These are phyloP conservation scores for Oligia latruncula DNA, from an alignment of 2,888 invertebrate genomes.

Conservation along the genomic window DNA sequence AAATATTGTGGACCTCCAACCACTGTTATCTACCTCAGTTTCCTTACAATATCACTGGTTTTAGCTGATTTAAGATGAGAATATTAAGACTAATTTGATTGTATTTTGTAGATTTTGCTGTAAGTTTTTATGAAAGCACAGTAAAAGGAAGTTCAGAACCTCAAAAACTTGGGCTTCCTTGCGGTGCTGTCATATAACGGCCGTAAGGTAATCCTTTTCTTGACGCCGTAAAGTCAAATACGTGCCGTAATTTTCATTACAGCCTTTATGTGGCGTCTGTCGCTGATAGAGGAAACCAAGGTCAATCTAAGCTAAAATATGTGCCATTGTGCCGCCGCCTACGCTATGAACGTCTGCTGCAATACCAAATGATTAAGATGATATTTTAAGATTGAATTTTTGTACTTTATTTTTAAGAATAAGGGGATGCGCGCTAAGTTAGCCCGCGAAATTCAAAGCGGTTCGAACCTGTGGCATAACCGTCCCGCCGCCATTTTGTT, in stretches of 20 bases:
- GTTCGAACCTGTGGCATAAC: no score
- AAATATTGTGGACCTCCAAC: neutral
- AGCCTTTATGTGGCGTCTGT: neutral
- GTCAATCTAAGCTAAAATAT: neutral
- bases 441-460: no score
- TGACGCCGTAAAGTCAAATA: neutral
- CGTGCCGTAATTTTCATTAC: neutral
- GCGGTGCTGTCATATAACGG: no score
- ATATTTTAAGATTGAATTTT: no score
- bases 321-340: neutral
- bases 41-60: neutral
- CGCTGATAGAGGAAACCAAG: neutral
- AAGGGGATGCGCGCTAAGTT: no score
- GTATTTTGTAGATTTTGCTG: neutral
- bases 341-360: neutral
- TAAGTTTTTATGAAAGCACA: neutral
- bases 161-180: neutral
- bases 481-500: no score
- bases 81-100: slow-evolving; percentile 20
- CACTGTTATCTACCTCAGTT: slow-evolving; percentile 1
- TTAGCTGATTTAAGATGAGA: slow-evolving; percentile 3
- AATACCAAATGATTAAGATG: neutral
- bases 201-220: neutral
- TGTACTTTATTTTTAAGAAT: no score
- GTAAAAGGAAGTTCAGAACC: neutral